A percentile compares a stretch with the other conserved stretches of the same genome.
Conservation (phyloP, 2,797 vertebrate genomes). For the Rhadinocentrus ornatus region DNA sequence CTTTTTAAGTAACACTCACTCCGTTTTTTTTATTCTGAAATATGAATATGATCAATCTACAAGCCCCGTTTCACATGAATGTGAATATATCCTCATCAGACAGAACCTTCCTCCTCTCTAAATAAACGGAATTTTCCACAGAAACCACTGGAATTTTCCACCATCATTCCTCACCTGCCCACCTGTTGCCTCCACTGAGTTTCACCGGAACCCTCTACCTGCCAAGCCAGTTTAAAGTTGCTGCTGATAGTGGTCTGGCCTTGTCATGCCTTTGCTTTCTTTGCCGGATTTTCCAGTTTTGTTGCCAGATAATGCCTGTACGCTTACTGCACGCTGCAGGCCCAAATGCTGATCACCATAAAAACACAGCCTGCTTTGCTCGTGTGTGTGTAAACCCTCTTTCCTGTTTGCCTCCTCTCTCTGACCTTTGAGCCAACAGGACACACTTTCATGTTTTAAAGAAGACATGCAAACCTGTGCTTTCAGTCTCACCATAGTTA, state of each 20-base stretch:
- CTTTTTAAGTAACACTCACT: too few species aligned
- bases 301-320: background rate
- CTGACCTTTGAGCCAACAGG: background rate
- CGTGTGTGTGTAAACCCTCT: background rate
- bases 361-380: background rate
- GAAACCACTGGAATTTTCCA: conserved; percentile 2
- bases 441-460: too few species aligned
- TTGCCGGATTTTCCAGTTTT: background rate
- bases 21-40: too few species aligned
- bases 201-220: conserved; percentile 3
- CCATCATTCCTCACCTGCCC: conserved; percentile 16
- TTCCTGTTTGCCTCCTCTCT: conserved; percentile 2
- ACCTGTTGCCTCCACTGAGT: conserved; percentile 24
- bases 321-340: background rate
- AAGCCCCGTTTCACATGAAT: background rate
- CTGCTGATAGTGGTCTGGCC: background rate
- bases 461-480: too few species aligned
- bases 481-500: too few species aligned
- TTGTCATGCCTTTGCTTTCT: background rate
- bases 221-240: background rate
- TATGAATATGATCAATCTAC: too few species aligned
- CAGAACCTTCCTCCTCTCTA: background rate
- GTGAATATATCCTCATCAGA: background rate
- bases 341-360: background rate
- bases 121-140: background rate